These are phyloP conservation scores for Drosophila truncata DNA, from an alignment of 1,140 invertebrate genomes.

Conservation along the genomic window DNA sequence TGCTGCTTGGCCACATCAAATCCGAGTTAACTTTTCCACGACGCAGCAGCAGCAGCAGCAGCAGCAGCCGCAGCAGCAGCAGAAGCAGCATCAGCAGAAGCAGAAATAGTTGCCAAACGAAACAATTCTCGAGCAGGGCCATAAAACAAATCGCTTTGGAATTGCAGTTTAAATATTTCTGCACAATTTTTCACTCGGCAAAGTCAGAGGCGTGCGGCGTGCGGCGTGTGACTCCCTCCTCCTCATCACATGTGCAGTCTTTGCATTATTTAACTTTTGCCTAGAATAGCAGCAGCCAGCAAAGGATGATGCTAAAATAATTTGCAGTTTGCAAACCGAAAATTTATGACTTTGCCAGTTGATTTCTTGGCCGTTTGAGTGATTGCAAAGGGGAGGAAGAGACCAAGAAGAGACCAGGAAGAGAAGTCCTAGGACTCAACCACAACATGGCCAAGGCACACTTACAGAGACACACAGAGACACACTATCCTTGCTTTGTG, in stretches of 20 bases:
- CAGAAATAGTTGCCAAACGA: constrained; percentile 31
- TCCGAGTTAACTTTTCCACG: constrained; percentile 75
- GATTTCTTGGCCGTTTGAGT: constrained; percentile 60
- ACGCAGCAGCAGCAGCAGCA: constrained; percentile 6
- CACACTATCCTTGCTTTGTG: constrained; percentile 50
- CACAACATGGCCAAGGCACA: constrained; percentile 11
- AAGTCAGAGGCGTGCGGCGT: constrained; percentile 1
- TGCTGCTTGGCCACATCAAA: constrained; percentile 77
- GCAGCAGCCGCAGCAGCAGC: neutral
- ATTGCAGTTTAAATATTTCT: constrained; percentile 77
- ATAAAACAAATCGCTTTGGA: constrained; percentile 75
- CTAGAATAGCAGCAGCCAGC: constrained; percentile 4
- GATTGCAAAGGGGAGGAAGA: constrained; percentile 2
- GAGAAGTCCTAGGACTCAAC: constrained; percentile 1
- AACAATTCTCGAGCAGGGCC: constrained; percentile 56
- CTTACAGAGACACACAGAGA: neutral
- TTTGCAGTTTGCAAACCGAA: constrained; percentile 53
- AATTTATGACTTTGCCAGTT: constrained; percentile 71
- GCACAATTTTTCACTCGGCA: constrained; percentile 45
- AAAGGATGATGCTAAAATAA: constrained; percentile 59
- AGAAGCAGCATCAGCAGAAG: neutral
- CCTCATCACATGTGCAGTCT: constrained; percentile 35
- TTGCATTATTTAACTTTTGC: constrained; percentile 64
- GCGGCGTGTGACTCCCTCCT: neutral
- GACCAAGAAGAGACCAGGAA: neutral